Base-by-base conservation (phyloP, 2,888 invertebrate species). In the Thymelicus lineola region DNA sequence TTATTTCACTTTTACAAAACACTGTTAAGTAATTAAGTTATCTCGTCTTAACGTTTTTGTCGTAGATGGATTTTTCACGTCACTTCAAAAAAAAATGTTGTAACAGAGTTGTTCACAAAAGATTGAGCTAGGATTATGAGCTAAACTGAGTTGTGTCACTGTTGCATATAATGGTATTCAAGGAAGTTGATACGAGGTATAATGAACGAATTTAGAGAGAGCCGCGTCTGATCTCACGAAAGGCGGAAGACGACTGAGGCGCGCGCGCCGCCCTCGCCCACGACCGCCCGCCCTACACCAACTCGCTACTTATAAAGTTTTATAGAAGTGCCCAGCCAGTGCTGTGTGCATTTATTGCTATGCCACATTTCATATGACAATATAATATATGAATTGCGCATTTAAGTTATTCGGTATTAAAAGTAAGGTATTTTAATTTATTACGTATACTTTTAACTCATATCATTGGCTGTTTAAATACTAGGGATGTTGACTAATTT, bases 211-310 rank as follows among this genome's bases (percentile, higher is more conserved):
- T 75, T 73, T 73, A 66, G 38, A n/a, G 55, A 66, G 60, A 69
- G 75, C 73, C 55, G 66, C 63, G 71, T 67, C 65, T 38, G 69
- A 74, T 79, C 78, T 75, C 75, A 79, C 78, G 77, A 78, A 72
- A 75, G 79, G 74, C 80, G 79, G 82, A 80, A 82, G 80, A 79
- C 77, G 82, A 90, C 88, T 88, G 89, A 81, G 74, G 87, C 87
- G 90, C 88, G 82, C 86, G 87, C 88, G 87, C 89, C 86, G 86
- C 87, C 88, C 87, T 79, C 81, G 79, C 80, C 75, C 75, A 70
- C 70, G 72, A 66, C 79, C 79, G 79, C 82, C 85, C 87, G 86
- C 87, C 86, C 86, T 82, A 80, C 83, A 80, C 79, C 77, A 81
- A 81, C 78, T 83, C 78, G 76, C 80, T 75, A 71, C 75, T 71